Conservation (phyloP, 2,113 vertebrate species). For the Bufo gargarizans region DNA sequence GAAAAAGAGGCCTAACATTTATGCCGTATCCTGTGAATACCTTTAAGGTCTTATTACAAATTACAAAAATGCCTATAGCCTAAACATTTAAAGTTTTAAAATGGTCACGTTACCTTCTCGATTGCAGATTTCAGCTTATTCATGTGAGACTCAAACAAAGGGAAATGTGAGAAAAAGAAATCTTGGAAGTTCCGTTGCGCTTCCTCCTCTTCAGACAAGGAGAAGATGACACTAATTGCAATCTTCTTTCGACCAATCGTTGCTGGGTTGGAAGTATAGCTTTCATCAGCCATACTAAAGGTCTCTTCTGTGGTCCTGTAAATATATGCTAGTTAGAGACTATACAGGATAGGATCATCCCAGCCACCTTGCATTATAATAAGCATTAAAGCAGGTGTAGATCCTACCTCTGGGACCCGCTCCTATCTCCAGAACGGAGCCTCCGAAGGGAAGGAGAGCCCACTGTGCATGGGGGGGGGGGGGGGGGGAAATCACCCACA, state of each 20-base stretch:
- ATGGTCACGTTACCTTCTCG: conserved; percentile 77
- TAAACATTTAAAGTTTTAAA: background rate
- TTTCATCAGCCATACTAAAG: conserved; percentile 86
- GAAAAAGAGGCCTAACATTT: no score
- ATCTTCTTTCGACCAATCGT: conserved; percentile 84
- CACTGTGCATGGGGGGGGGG: no score
- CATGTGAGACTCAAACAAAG: conserved; percentile 87
- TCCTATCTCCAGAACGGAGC: no score
- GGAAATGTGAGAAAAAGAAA: conserved; percentile 91
- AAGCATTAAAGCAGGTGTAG: no score
- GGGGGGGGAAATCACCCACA: no score
- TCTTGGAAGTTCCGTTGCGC: conserved; percentile 83
- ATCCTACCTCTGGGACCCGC: no score
- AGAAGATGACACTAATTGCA: conserved; percentile 85
- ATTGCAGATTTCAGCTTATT: conserved; percentile 86
- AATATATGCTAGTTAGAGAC: background rate
- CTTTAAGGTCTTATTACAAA: no score
- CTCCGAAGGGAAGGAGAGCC: no score
- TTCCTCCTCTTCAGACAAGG: conserved; percentile 80
- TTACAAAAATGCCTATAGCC: no score
- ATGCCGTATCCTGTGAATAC: no score
- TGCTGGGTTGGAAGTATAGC: conserved; percentile 80
- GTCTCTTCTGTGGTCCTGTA: conserved; percentile 83
- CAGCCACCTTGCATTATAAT: no score
- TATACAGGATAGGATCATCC: background rate